Evolutionary conservation across 2,888 invertebrate species (phyloP).

Genomic region (Polydrusus cervinus): DNA sequence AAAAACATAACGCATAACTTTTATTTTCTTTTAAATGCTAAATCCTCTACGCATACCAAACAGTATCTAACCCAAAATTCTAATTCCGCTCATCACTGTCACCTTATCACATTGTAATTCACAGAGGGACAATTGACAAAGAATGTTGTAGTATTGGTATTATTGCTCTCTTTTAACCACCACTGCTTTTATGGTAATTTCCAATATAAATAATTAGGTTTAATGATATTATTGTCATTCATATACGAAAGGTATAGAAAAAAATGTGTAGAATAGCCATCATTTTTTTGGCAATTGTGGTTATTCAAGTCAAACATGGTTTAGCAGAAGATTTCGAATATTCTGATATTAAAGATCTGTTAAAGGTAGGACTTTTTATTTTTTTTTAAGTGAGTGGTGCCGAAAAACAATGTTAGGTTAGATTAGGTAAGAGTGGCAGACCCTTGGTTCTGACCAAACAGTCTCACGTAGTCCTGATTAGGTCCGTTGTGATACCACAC

Average conservation of each 20-base stretch:
- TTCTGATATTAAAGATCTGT: slow-evolving; percentile 44
- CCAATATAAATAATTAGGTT: slow-evolving; percentile 55
- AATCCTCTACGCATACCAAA: slow-evolving; percentile 41
- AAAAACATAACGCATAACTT: slow-evolving; percentile 27
- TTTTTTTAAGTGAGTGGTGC: no score
- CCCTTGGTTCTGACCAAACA: no score
- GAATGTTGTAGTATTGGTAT: slow-evolving; percentile 32
- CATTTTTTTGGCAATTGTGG: slow-evolving; percentile 28
- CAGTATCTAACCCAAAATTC: slow-evolving; percentile 40
- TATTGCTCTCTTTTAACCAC: slow-evolving; percentile 54
- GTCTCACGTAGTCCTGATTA: no score
- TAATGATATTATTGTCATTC: slow-evolving; percentile 42
- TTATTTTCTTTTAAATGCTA: slow-evolving; percentile 36
- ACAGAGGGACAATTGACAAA: slow-evolving; percentile 29
- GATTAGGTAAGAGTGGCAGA: no score
- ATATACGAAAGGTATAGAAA: slow-evolving; percentile 26
- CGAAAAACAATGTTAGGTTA: no score
- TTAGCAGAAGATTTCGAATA: slow-evolving; percentile 30
- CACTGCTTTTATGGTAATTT: slow-evolving; percentile 49
- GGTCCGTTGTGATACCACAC: no score
- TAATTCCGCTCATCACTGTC: slow-evolving; percentile 30
- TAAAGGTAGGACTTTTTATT: slow-evolving; percentile 40
- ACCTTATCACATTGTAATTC: slow-evolving; percentile 44
- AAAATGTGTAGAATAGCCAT: slow-evolving; percentile 42
- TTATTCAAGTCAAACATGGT: slow-evolving; percentile 3